Base-by-base conservation (phyloP, 1,140 invertebrate genomes). In the Drosophila sp. region DNA sequence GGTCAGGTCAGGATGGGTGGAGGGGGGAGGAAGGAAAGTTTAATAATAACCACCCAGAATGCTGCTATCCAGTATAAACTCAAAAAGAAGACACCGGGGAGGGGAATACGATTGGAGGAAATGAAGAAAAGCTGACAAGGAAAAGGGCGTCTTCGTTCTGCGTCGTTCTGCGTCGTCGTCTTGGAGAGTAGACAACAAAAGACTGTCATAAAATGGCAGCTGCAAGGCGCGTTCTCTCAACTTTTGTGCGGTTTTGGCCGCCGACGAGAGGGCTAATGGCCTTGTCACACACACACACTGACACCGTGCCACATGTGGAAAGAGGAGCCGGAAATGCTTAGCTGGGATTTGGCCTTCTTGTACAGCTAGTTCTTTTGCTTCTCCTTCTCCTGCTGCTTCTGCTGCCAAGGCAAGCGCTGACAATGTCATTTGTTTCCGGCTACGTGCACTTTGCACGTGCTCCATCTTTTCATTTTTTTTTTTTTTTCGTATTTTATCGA, bases 371-470 rank as follows among this genome's bases (percentile, higher is more conserved):
- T 41, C 70, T 38, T 60, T 23, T 25, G 56, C 56, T 67, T 75
- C 66, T 74, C 8, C 11, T 38, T 8, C 58, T 35, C 60, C 61
- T 69, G 57, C 61, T 74, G 35, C 11, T 38, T 2, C 58, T 35
- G 61, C 61, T 69, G 57, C 61, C 70, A 67, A 69, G 64, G 56
- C 66, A 66, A 67, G 75, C 82, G 83, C 83, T 87, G 82, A 86
- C 83, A 86, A 86, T 87, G 82, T 86, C 82, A 87, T 86, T 86
- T 86, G 83, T 86, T 86, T 86, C 79, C 83, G 83, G 79, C 83
- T 80, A 60, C 25, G 38, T 50, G 33, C 35, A 63, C 55, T 63
- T 60, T 50, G 54, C 58, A 57, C 72, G 27, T 58, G 38, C 44
- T 50, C 25, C 44, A 50, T 50, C 44, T 50, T 50, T 50, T 27